Conservation (phyloP, 2,113 vertebrate genomes). For the Arenaria interpres region DNA sequence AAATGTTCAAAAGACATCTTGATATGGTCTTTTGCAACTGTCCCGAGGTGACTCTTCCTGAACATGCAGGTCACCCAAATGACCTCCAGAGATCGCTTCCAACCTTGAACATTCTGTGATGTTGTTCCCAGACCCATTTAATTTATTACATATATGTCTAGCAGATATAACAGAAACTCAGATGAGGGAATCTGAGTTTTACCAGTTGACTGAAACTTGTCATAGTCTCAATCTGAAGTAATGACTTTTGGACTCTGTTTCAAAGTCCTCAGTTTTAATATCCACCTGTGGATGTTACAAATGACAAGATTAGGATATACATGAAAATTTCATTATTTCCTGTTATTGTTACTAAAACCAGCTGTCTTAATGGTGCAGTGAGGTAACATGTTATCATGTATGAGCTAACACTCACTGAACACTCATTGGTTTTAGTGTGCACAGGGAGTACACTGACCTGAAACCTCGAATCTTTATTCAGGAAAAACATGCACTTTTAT, state of each 20-base stretch:
- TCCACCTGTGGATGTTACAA: background rate
- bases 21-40: background rate
- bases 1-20: background rate
- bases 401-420: background rate
- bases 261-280: background rate
- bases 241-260: background rate
- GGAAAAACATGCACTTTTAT: background rate
- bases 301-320: background rate
- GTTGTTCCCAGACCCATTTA: background rate
- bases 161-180: background rate
- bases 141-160: background rate
- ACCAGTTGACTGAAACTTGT: background rate
- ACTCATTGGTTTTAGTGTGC: background rate
- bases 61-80: background rate
- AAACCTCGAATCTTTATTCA: background rate
- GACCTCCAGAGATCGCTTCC: background rate
- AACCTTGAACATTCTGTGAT: background rate
- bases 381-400: background rate
- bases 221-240: background rate
- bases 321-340: background rate
- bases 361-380: background rate
- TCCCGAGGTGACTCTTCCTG: background rate
- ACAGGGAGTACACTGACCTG: background rate
- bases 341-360: background rate
- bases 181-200: background rate